Percentiles rank a stretch among this genome's conserved stretches.
These are phyloP conservation scores for Mythimna vitellina DNA, from an alignment of 2,888 invertebrate species.

Conservation along the genomic window DNA sequence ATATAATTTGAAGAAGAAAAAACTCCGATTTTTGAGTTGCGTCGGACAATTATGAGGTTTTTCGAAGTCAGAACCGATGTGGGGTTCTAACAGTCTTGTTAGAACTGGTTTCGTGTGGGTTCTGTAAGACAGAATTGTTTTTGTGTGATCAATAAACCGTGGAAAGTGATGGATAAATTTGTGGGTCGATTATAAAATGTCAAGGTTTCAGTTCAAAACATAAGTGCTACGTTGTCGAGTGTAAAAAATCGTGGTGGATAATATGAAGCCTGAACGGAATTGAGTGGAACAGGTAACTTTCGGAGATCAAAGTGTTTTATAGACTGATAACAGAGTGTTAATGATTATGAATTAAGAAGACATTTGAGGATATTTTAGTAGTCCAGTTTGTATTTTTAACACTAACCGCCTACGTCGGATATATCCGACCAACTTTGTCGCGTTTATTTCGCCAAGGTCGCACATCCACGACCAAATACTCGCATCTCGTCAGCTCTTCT, in stretches of 20 bases:
- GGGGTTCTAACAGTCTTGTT: not conserved
- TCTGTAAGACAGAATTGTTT: not conserved
- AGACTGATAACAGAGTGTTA: slow-evolving; percentile 29
- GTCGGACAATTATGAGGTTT: slow-evolving; percentile 1
- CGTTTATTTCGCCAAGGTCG: no score
- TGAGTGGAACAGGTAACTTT: not conserved
- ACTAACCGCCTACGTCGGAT: no score
- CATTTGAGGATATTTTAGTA: not conserved
- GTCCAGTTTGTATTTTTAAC: slow-evolving; percentile 16
- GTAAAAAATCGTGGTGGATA: slow-evolving; percentile 10
- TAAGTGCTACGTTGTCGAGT: not conserved
- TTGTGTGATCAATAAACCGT: slow-evolving; percentile 6
- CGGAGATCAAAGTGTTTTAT: slow-evolving; percentile 2
- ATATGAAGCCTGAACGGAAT: not conserved
- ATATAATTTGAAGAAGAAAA: slow-evolving; percentile 22
- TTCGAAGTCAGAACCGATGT: slow-evolving; percentile 18
- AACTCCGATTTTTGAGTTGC: slow-evolving; percentile 16
- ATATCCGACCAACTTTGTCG: no score
- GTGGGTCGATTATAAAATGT: not conserved
- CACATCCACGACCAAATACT: no score
- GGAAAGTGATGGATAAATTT: not conserved
- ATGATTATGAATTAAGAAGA: not conserved
- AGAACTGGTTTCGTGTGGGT: not conserved
- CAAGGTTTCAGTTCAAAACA: not conserved
- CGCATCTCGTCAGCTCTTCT: no score